phyloP scores from a whole-genome alignment of 2,113 vertebrate genomes.

The Rafetus swinhoei region DNA sequence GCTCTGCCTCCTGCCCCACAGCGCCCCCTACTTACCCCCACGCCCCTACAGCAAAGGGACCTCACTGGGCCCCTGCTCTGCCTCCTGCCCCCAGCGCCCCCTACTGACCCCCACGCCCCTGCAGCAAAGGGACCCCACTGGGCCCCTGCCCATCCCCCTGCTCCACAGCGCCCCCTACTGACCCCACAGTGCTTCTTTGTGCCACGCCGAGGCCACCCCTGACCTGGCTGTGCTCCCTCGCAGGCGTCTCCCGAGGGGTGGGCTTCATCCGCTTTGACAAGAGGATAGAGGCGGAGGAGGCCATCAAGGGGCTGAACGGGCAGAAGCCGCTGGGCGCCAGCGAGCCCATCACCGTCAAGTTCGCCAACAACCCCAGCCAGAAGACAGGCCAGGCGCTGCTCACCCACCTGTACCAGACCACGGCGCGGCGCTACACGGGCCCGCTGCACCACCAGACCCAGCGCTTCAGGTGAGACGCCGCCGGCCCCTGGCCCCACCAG shows the following conservation, averaged over 20 bases:
- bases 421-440: constrained; percentile 90
- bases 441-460: constrained; percentile 94
- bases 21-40: too few species aligned
- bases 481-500: background rate
- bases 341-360: constrained; percentile 97
- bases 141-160: too few species aligned
- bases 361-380: constrained; percentile 97
- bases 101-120: too few species aligned
- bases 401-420: constrained; percentile 94
- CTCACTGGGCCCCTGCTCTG: too few species aligned
- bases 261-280: constrained; percentile 98
- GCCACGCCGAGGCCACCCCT: background rate
- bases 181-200: background rate
- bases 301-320: constrained; percentile 95
- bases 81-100: too few species aligned
- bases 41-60: too few species aligned
- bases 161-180: too few species aligned
- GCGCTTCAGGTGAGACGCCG: constrained; percentile 89
- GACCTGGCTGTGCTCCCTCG: background rate
- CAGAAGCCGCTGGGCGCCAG: constrained; percentile 93
- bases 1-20: too few species aligned
- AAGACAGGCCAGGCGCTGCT: constrained; percentile 94
- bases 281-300: constrained; percentile 95
- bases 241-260: constrained; percentile 94
- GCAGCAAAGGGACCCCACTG: too few species aligned